phyloP scores from a whole-genome alignment of 2,797 vertebrate species.

The Pangasius djambal region DNA sequence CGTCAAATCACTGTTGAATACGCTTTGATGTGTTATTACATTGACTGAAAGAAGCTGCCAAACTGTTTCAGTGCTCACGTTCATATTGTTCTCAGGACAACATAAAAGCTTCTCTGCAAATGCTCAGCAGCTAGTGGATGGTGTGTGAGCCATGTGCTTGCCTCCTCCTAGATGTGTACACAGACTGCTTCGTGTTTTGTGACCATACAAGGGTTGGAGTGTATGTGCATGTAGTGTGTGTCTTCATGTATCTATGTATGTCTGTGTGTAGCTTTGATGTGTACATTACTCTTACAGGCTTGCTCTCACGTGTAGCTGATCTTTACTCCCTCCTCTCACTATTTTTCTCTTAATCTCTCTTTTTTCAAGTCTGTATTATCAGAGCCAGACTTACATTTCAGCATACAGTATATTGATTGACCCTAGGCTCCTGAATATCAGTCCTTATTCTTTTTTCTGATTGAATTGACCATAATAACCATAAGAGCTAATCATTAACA shows the following conservation, averaged over 20 bases:
- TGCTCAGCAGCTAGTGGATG: background rate
- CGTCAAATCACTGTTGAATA: background rate
- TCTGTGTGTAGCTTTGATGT: background rate
- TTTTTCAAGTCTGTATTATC: constrained; percentile 1
- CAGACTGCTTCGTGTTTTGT: background rate
- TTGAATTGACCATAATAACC: background rate
- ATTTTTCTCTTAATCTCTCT: background rate
- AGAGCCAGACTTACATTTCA: background rate
- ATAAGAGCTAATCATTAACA: background rate
- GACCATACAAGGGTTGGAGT: background rate
- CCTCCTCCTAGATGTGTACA: background rate
- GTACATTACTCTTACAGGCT: constrained; percentile 1
- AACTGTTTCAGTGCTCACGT: constrained; percentile 14
- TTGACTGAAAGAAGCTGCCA: background rate
- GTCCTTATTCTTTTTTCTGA: background rate
- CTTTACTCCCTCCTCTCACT: constrained; percentile 10
- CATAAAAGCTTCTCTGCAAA: constrained; percentile 8
- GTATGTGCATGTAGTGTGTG: background rate
- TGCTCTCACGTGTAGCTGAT: constrained; percentile 5
- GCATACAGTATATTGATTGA: background rate
- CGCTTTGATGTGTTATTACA: background rate
- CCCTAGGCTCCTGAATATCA: background rate
- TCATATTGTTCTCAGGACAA: background rate
- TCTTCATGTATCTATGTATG: background rate
- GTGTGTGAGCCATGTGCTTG: background rate